Evolutionary conservation across 2,113 vertebrate species (phyloP), one percentile per base, ranked within the genome.

Genomic region (Camelus dromedarius): DNA sequence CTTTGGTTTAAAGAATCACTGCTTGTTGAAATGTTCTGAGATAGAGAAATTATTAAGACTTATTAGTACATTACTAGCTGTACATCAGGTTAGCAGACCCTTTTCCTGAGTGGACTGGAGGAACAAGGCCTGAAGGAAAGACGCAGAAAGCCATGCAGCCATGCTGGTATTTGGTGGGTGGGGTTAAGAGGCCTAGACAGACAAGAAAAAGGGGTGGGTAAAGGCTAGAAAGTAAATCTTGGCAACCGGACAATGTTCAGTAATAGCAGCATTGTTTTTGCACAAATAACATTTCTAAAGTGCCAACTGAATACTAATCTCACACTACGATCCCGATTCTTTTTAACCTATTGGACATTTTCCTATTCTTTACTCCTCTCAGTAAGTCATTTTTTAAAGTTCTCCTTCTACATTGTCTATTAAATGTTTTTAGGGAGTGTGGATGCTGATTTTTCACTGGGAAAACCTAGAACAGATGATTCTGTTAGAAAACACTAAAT

Each of bases 121-220:
- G 56, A n/a, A 72, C 19, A 13, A 32, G 11, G 0, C 1, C n/a
- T 87, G 26, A 24, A 79, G 2, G 20, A 56, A 66, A 88, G 22
- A 42, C 9, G 6, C 22, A 3, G 30, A 81, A 60, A 93, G 20
- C 1, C 28, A 64, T 8, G 16, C 20, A 18, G 6, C 3, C 85
- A 70, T 89, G 50, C 35, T 3, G 26, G 2, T 35, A 12, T 10
- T 26, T 15, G 3, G 4, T 13, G 8, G 20, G 6, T 28, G 2
- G 6, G 11, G 19, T 4, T 28, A 62, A 87, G 12, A 14, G 9
- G 0, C 2, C 14, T 12, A 35, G n/a, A 38, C 70, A 6, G 3
- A 46, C 46, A 67, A 24, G 38, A 85, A 10, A 82, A 67, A n/a
- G 16, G 52, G 1, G 4, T 84, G 16, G 35, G 0, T 46, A 32